phyloP scores from a whole-genome alignment of 2,888 invertebrate species.

The Stictocephala bisonia region DNA sequence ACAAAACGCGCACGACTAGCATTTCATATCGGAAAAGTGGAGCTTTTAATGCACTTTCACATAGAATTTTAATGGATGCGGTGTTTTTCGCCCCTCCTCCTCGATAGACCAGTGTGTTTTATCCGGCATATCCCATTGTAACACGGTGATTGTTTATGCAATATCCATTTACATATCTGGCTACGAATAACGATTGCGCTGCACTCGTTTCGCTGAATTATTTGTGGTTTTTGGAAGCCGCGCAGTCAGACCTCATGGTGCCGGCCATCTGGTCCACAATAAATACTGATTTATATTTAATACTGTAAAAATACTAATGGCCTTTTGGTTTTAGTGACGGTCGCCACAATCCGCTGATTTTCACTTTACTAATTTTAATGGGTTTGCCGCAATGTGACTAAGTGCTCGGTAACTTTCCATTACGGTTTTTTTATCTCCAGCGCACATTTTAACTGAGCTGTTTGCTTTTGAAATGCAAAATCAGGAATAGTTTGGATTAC shows the following conservation, averaged over 20 bases:
- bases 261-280: conserved; percentile 17
- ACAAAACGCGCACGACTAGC: conserved; percentile 15
- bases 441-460: conserved; percentile 24
- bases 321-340: conserved; percentile 33
- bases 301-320: conserved; percentile 38
- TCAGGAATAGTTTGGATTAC: too few relatives aligned
- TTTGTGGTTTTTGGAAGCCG: conserved; percentile 43
- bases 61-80: conserved; percentile 50
- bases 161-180: conserved; percentile 49
- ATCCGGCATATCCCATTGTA: conserved; percentile 47
- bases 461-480: too few relatives aligned
- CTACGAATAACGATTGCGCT: conserved; percentile 36
- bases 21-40: conserved; percentile 47
- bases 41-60: conserved; percentile 50
- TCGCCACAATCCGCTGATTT: conserved; percentile 14
- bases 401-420: conserved; percentile 37
- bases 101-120: conserved; percentile 25
- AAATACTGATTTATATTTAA: conserved; percentile 36
- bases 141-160: conserved; percentile 48
- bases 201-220: conserved; percentile 44
- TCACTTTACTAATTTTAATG: conserved; percentile 42
- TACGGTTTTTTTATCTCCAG: conserved; percentile 27
- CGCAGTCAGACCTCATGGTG: background rate
- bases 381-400: conserved; percentile 32
- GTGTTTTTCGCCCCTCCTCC: conserved; percentile 38